phyloP scores from a whole-genome alignment of 2,797 vertebrate genomes.

The Gallinago solitaria region DNA sequence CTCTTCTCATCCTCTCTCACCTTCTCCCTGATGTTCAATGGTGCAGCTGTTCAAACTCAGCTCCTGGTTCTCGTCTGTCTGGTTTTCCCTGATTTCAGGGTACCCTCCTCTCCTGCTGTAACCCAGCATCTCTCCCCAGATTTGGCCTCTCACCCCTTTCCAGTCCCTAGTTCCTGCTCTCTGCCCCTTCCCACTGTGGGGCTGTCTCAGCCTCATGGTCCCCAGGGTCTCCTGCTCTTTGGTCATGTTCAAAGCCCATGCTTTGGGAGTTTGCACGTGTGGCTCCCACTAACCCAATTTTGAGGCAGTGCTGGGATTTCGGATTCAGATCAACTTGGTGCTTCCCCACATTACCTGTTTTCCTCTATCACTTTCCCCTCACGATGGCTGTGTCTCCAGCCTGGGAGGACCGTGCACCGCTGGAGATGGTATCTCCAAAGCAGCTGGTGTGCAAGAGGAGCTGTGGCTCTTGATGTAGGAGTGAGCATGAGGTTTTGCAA shows the following conservation, averaged over 20 bases:
- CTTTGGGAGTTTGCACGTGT: not conserved
- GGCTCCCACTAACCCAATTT: not conserved
- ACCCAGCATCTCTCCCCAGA: not conserved
- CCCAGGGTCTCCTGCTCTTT: not conserved
- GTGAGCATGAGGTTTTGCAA: not conserved
- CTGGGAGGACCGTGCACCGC: not conserved
- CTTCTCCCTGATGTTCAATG: not conserved
- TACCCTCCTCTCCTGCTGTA: not conserved
- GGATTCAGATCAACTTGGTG: not conserved
- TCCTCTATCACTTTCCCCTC: not conserved
- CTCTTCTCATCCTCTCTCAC: not conserved
- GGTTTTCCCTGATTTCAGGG: not conserved
- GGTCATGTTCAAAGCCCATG: rapidly evolving
- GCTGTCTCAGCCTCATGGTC: rapidly evolving
- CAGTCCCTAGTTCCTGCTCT: not conserved
- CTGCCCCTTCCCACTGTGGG: rapidly evolving
- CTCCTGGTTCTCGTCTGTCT: not conserved
- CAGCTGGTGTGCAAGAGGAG: not conserved
- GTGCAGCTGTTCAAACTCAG: not conserved
- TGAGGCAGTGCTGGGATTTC: not conserved
- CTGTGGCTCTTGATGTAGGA: not conserved
- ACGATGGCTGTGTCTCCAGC: not conserved
- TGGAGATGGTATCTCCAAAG: not conserved
- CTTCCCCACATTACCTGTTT: not conserved
- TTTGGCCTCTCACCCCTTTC: not conserved